Base-by-base conservation (phyloP, 1,140 invertebrate genomes). In the Armadillidium nasatum region DNA sequence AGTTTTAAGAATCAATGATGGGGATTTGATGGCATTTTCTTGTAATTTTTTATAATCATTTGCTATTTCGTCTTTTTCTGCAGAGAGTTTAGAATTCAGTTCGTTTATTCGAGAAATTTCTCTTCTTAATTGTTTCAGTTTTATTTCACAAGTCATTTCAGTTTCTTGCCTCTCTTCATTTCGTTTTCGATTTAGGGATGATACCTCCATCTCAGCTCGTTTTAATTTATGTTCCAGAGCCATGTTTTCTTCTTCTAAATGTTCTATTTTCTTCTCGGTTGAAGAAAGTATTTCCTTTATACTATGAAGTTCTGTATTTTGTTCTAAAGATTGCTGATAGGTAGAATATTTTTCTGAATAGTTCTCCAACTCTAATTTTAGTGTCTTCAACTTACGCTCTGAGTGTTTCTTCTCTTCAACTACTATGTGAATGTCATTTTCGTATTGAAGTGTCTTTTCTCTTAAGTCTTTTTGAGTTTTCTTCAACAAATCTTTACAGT, bases 161-260 rank as follows among this genome's bases (percentile, higher is more conserved):
- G 75, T 10, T 44, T 78, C 73, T 11, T 78, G 74, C 43, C 66
- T 78, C 71, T 78, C 77, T 70, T 78, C 74, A 44, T 74, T 54
- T 44, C 73, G 66, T 67, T 78, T 70, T 13, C 74, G 74, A 15
- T 66, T 74, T 50, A 74, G 43, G 22, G 75, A 71, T 15, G 77
- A 44, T 22, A 78, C 54, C 15, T 78, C 77, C 33, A 71, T 67
- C 68, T 78, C 77, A 44, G 75, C 23, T 44, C 75, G 74, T 43
- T 54, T 54, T 15, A 75, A 45, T 43, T 76, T 78, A n/a, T 67
- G 69, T 13, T 78, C 77, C 0, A 22, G 68, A 13, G 13, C 60
- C 50, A 50, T 44, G 6, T 73, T 11, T 0, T 76, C 54, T 71
- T 23, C 70, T n/a, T 69, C 68, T 44, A 71, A 22, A 19, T 78